A percentile compares a stretch with the other conserved stretches of the same genome.
These are phyloP conservation scores for Lithosia quadra DNA, from an alignment of 2,888 invertebrate species.

Conservation along the genomic window DNA sequence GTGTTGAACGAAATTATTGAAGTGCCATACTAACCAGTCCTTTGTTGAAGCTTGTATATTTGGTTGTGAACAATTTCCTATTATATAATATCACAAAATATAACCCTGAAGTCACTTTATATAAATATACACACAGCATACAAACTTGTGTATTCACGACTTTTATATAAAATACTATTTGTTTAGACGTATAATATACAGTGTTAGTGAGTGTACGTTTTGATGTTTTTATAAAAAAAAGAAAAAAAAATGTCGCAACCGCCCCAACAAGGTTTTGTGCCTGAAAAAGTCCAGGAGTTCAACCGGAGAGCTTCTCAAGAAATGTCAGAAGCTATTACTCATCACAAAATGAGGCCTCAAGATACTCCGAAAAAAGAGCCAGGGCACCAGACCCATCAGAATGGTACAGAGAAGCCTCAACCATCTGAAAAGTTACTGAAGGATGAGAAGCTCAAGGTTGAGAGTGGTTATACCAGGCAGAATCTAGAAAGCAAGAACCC, in stretches of 20 bases:
- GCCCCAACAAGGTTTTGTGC: constrained; percentile 78
- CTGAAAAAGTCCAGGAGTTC: constrained; percentile 81
- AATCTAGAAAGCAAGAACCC: constrained; percentile 77
- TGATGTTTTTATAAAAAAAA: constrained; percentile 50
- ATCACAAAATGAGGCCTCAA: constrained; percentile 55
- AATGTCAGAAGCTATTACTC: constrained; percentile 64
- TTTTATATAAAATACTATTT: constrained; percentile 50
- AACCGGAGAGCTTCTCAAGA: constrained; percentile 80
- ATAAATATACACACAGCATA: constrained; percentile 43
- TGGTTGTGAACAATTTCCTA: constrained; percentile 79
- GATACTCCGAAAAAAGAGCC: constrained; percentile 68
- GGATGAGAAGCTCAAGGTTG: constrained; percentile 64
- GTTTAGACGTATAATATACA: constrained; percentile 43
- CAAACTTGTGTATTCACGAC: constrained; percentile 50
- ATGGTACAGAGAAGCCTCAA: constrained; percentile 57
- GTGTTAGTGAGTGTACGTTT: constrained; percentile 52
- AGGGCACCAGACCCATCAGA: constrained; percentile 60
- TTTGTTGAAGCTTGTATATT: constrained; percentile 62
- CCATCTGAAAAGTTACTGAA: constrained; percentile 55
- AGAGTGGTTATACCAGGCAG: constrained; percentile 62
- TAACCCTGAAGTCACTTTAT: constrained; percentile 43
- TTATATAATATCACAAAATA: constrained; percentile 56
- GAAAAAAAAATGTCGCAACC: constrained; percentile 74
- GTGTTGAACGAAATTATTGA: not conserved
- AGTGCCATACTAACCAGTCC: not conserved